Percentiles rank a stretch among this genome's conserved stretches.
phyloP scores from a whole-genome alignment of 2,797 vertebrate species.

The Clarias platycephalus region DNA sequence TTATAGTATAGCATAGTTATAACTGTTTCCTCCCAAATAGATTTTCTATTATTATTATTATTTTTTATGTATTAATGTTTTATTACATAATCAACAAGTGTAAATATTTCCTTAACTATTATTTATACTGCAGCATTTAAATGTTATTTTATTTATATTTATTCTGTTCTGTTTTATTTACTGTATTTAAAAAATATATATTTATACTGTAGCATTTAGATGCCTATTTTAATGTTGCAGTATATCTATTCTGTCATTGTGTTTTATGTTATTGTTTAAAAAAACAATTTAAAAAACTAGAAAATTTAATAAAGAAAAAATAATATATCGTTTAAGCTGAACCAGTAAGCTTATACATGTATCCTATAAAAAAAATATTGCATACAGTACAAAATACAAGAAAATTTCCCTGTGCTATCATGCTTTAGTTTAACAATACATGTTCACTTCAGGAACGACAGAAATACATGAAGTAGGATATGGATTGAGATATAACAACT shows the following conservation, averaged over 20 bases:
- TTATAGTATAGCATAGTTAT: neutral
- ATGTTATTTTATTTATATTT: neutral
- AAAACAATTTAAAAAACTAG: too few species aligned
- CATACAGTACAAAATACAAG: neutral
- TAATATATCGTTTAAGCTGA: neutral
- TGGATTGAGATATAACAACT: neutral
- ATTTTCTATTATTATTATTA: conserved; percentile 9
- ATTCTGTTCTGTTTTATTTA: neutral
- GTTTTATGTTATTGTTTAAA: neutral
- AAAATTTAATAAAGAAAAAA: neutral
- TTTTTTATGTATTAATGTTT: neutral
- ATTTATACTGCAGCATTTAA: too few species aligned
- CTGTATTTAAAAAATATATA: too few species aligned
- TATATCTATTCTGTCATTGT: neutral
- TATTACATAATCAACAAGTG: neutral
- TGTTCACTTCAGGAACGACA: conserved; percentile 49
- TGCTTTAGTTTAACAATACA: conserved; percentile 47
- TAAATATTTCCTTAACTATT: neutral
- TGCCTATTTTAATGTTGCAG: neutral
- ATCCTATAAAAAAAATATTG: neutral
- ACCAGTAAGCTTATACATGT: neutral
- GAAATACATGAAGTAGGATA: conserved; percentile 1
- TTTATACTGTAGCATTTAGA: neutral
- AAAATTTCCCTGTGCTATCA: conserved; percentile 15
- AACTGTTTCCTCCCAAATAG: conserved; percentile 33